Evolutionary conservation across 2,113 vertebrate species (phyloP), one percentile per base, ranked within the genome.

Genomic region (Tichodroma muraria): DNA sequence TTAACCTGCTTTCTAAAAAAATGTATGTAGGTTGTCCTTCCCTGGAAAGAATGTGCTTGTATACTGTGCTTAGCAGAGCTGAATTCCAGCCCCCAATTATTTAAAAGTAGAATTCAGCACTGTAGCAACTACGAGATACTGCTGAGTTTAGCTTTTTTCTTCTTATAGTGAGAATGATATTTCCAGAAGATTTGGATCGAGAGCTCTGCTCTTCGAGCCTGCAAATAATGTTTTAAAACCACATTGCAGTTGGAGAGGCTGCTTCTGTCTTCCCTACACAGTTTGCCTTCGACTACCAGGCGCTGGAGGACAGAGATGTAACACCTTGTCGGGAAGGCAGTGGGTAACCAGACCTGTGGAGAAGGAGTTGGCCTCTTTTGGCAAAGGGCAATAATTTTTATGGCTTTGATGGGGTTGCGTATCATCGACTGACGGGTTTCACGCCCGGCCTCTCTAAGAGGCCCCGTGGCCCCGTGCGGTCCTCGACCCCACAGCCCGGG

Each of bases 341-440:
- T 4, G 33, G 4, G 17, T 16, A 28, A 14, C 38, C 30, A 22
- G 20, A 19, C 27, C 59, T 25, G 40, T 1, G 50, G 71, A 25
- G 54, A 50, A 38, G 37, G 4, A 57, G 56, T 59, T 85, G 91
- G 87, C 95, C 95, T 93, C 94, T 97, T 63, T 90, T 37, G 93
- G 93, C 77, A 72, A 23, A 49, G 33, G 3, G 25, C 3, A 17
- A 56, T 10, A 6, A 15, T 68, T 79, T 72, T 38, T 47, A 27
- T 19, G 10, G 66, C 49, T 63, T 24, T 2, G 14, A 7, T 16
- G 8, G n/a, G 35, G 30, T 13, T n/a, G 9, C 54, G 5, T 9
- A 20, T 7, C 21, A 1, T 8, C 18, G 40, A 5, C 47, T 7
- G 18, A 1, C 2, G 2, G 2, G 3, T 44, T 8, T 8, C 4